phyloP scores from a whole-genome alignment of 2,113 vertebrate genomes.

The Microtus richardsoni region DNA sequence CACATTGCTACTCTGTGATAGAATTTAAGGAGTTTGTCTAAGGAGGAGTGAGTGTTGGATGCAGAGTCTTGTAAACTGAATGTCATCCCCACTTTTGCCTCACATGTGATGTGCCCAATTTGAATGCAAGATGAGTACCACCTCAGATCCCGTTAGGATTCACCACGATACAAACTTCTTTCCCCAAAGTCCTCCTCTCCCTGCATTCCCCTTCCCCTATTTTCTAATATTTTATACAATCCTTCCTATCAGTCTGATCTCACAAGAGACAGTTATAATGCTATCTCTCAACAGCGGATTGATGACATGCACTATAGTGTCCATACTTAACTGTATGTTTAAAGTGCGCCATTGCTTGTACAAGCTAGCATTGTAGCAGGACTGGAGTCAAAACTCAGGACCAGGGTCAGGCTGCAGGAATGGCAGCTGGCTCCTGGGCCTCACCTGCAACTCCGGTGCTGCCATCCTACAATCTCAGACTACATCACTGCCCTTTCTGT shows the following conservation, averaged over 20 bases:
- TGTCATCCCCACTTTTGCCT: neutral
- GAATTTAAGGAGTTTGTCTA: neutral
- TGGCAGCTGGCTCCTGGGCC: too few relatives aligned
- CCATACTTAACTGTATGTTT: neutral
- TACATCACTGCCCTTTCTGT: too few relatives aligned
- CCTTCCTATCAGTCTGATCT: neutral
- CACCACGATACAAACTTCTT: neutral
- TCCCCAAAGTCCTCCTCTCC: neutral
- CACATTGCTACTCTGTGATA: too few relatives aligned
- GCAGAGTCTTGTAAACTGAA: neutral
- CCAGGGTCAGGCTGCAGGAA: fast-evolving
- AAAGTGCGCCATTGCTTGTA: neutral
- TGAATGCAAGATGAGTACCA: neutral
- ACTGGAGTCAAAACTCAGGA: neutral
- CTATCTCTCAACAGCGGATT: neutral
- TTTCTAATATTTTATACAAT: neutral
- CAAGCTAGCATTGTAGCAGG: neutral
- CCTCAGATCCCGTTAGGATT: neutral
- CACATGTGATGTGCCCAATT: neutral
- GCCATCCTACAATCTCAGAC: neutral
- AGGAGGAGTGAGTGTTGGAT: neutral
- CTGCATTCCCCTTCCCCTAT: fast-evolving
- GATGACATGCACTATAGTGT: neutral
- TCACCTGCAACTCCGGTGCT: neutral
- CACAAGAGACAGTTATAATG: too few relatives aligned